A percentile compares a stretch with the other conserved stretches of the same genome.
phyloP scores from a whole-genome alignment of 2,113 vertebrate species.

The Trochalopteron elliotii region DNA sequence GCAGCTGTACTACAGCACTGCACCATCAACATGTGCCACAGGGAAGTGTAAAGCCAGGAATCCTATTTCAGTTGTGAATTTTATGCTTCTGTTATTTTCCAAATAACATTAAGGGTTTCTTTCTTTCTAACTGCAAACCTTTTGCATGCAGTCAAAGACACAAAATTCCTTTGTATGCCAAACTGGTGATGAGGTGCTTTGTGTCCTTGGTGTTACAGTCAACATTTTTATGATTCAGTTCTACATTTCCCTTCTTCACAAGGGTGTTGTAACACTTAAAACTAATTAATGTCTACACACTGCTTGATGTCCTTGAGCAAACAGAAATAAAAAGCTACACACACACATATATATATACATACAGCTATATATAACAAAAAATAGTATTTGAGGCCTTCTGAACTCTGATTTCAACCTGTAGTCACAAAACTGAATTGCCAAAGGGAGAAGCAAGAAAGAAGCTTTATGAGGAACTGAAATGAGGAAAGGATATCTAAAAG shows the following conservation, averaged over 20 bases:
- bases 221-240: neutral
- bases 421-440: neutral
- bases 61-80: neutral
- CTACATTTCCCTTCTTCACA: neutral
- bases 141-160: neutral
- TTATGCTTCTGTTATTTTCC: conserved; percentile 8
- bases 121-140: neutral
- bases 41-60: neutral
- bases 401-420: neutral
- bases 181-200: neutral
- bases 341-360: too few species aligned
- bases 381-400: neutral
- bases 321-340: neutral
- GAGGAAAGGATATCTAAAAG: neutral
- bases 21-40: neutral
- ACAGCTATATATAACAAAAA: neutral
- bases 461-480: neutral
- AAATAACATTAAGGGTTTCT: neutral
- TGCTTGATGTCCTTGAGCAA: neutral
- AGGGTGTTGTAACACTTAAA: neutral
- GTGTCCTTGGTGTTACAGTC: neutral
- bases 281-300: neutral
- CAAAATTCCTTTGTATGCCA: neutral
- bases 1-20: neutral
- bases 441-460: neutral